Evolutionary conservation across 2,113 vertebrate genomes (phyloP), one percentile per base, ranked within the genome.

Genomic region (Calidris pygmaea): DNA sequence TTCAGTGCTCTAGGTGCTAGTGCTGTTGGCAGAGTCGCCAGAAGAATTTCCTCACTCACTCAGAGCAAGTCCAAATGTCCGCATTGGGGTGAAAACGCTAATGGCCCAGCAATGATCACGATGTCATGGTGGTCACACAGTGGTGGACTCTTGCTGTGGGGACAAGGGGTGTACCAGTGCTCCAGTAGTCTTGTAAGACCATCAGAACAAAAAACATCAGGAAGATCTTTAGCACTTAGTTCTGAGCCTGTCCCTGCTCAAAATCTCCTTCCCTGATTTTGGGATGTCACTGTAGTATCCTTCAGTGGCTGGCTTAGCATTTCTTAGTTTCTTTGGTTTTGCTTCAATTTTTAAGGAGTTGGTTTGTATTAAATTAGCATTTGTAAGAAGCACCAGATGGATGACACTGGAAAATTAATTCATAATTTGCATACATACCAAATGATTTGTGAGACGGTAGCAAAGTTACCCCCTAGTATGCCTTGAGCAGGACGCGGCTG

Each of bases 251-350:
- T 32, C 35, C 19, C 39, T 52, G 23, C 56, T 86, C 48, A 84
- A 55, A 65, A 83, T 12, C 71, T 50, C 35, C 53, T 65, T 79
- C 52, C 4, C 45, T 58, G 45, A 32, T 91, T 68, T 82, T 1
- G 7, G n/a, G 23, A 37, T 39, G n/a, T 67, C 56, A 22, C 35
- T 56, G 34, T 60, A 52, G 23, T 71, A 47, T 75, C 34, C 30
- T 71, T 82, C 58, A 75, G 70, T 37, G 62, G 13, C 66, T 75
- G 76, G 22, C 45, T 93, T n/a, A 62, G 53, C 43, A 41, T 84
- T 93, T 93, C 75, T 76, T 88, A n/a, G 17, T 67, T 85, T 91
- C 56, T 76, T 95, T 87, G 53, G 34, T 3, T 91, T 89, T 92
- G n/a, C 60, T 79, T 8, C 27, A 82, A 7, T 81, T 93, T 95